These are phyloP conservation scores for Calliphora vomitoria DNA, from an alignment of 2,888 invertebrate genomes.

Conservation along the genomic window DNA sequence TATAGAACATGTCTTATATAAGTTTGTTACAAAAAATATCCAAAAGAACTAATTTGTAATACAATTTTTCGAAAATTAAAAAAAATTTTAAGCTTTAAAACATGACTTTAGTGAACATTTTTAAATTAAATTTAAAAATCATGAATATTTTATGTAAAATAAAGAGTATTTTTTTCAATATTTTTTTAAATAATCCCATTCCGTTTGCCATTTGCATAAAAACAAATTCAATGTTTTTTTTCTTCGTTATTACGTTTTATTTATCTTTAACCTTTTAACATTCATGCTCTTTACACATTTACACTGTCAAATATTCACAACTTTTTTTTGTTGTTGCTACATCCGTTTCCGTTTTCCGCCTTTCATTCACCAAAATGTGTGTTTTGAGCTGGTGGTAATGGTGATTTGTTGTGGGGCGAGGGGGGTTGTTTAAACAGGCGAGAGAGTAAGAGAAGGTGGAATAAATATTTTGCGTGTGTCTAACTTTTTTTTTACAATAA, in stretches of 20 bases:
- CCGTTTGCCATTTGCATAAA: background rate
- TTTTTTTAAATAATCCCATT: no score
- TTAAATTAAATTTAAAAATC: no score
- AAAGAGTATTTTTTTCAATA: no score
- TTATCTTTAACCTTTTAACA: slow-evolving; percentile 60
- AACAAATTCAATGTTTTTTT: background rate
- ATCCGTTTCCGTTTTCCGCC: slow-evolving; percentile 54
- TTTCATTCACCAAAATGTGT: slow-evolving; percentile 27
- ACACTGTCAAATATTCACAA: slow-evolving; percentile 42
- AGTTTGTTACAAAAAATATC: no score
- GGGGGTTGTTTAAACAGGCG: background rate
- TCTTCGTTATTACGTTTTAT: slow-evolving; percentile 21
- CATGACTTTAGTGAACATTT: no score
- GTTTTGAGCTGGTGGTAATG: background rate
- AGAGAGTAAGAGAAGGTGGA: background rate
- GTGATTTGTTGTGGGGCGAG: background rate
- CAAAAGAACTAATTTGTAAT: no score
- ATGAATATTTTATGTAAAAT: no score
- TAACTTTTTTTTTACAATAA: slow-evolving; percentile 20
- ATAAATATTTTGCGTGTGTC: slow-evolving; percentile 49
- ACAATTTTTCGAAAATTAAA: no score
- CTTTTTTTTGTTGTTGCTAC: slow-evolving; percentile 16
- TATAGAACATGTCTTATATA: no score
- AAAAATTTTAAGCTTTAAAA: no score
- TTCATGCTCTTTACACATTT: slow-evolving; percentile 32